These are phyloP conservation scores for Asteroscopus sphinx DNA, from an alignment of 2,888 invertebrate genomes.

Conservation along the genomic window DNA sequence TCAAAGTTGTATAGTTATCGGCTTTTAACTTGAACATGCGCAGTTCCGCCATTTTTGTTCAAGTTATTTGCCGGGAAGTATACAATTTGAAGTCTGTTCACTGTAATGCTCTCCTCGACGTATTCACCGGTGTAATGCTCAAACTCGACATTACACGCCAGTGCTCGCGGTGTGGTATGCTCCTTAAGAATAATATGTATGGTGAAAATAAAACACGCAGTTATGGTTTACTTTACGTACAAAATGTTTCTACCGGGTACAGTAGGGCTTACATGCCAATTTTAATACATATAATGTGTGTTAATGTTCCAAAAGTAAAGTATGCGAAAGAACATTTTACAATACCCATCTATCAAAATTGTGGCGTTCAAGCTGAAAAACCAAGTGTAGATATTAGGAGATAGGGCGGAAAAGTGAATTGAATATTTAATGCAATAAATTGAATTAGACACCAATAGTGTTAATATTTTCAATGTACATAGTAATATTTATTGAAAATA, in stretches of 20 bases:
- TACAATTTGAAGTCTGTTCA: too few species aligned
- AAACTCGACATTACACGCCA: too few species aligned
- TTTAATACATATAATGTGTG: too few species aligned
- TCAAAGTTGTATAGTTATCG: too few species aligned
- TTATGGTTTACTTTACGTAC: constrained; percentile 29
- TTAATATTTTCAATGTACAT: constrained; percentile 61
- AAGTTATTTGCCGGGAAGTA: too few species aligned
- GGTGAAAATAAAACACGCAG: constrained; percentile 26
- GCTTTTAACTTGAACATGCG: too few species aligned
- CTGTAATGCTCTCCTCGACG: too few species aligned
- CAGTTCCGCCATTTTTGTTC: too few species aligned
- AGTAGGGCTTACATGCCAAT: constrained; percentile 36
- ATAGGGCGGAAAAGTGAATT: constrained; percentile 62
- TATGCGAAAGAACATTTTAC: constrained; percentile 22
- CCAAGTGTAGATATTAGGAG: constrained; percentile 62
- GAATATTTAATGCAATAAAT: constrained; percentile 67
- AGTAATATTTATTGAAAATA: constrained; percentile 60
- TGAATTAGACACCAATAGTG: constrained; percentile 59
- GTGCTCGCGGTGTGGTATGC: too few species aligned
- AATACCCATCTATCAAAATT: constrained; percentile 32
- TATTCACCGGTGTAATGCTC: too few species aligned
- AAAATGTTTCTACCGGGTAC: constrained; percentile 33
- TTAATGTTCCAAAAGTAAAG: constrained; percentile 21
- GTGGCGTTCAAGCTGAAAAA: constrained; percentile 45
- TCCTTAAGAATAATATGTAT: constrained; percentile 23